These are phyloP conservation scores for Poicephalus meyeri DNA, from an alignment of 2,113 vertebrate species.

Conservation along the genomic window DNA sequence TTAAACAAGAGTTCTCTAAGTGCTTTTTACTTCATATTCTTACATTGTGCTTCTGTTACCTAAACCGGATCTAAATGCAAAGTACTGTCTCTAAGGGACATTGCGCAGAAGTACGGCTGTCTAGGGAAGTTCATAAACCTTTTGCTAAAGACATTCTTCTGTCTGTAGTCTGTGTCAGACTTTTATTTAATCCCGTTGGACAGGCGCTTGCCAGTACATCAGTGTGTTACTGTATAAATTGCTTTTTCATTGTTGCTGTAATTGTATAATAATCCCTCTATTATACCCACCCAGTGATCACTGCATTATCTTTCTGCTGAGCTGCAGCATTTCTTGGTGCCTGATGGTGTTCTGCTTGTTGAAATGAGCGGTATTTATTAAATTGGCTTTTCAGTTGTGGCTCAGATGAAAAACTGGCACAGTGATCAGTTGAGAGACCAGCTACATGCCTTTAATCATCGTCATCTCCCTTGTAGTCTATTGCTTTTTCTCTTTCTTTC, in stretches of 20 bases:
- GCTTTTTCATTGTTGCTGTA: constrained; percentile 46
- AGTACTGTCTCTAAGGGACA: background rate
- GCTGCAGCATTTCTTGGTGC: background rate
- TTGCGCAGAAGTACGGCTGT: background rate
- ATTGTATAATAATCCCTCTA: constrained; percentile 38
- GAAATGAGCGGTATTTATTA: constrained; percentile 2
- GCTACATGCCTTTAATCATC: background rate
- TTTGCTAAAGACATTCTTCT: background rate
- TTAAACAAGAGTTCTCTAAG: background rate
- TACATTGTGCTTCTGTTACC: background rate
- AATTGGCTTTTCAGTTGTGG: background rate
- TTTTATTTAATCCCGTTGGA: constrained; percentile 20
- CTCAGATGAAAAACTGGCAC: background rate
- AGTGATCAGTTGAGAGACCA: background rate
- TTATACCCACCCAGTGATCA: background rate
- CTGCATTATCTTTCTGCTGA: constrained; percentile 36
- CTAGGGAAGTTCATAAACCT: constrained; percentile 2
- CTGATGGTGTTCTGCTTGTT: background rate
- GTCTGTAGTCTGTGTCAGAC: background rate
- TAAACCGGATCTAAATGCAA: background rate
- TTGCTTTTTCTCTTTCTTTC: background rate
- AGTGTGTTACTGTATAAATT: background rate
- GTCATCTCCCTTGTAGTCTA: background rate
- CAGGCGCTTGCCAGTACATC: constrained; percentile 5
- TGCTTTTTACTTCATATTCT: background rate